Percentiles rank a stretch among this genome's conserved stretches.
phyloP scores from a whole-genome alignment of 2,888 invertebrate genomes.

The Hydroisotoma schaefferi region DNA sequence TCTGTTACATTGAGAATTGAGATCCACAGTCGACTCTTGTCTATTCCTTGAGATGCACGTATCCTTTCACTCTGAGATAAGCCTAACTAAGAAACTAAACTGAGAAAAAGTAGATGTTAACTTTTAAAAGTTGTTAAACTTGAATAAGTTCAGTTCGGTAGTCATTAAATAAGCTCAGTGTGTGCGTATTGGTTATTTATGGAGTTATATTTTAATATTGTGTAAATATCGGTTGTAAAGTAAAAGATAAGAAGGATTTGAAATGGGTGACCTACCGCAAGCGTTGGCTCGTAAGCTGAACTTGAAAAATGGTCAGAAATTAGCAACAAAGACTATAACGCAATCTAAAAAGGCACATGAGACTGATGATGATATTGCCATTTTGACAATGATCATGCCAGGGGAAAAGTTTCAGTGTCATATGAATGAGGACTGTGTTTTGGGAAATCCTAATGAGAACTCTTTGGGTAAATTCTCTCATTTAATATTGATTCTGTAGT shows the following conservation, averaged over 20 bases:
- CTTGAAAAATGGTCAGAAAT: conserved; percentile 30
- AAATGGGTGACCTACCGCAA: conserved; percentile 36
- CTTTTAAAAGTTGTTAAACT: neutral
- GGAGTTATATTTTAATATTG: too few relatives aligned
- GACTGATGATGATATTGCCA: conserved; percentile 81
- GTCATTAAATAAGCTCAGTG: too few relatives aligned
- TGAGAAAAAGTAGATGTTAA: neutral
- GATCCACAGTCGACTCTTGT: too few relatives aligned
- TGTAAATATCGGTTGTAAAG: conserved; percentile 1
- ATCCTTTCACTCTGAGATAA: too few relatives aligned
- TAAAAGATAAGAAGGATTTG: neutral
- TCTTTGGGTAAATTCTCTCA: conserved; percentile 46
- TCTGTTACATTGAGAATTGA: too few relatives aligned
- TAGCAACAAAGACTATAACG: conserved; percentile 46
- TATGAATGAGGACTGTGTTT: conserved; percentile 67
- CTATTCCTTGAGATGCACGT: too few relatives aligned
- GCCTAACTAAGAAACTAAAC: too few relatives aligned
- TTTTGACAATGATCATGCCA: conserved; percentile 78
- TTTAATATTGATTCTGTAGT: too few relatives aligned
- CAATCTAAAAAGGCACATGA: conserved; percentile 65
- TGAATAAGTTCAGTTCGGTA: neutral
- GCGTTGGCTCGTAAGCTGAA: conserved; percentile 39
- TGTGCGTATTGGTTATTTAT: too few relatives aligned
- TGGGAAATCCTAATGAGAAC: conserved; percentile 73
- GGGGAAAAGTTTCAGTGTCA: conserved; percentile 71